Evolutionary conservation across 2,888 invertebrate species (phyloP), one percentile per base, ranked within the genome.

Genomic region (Acrobasis consociella): DNA sequence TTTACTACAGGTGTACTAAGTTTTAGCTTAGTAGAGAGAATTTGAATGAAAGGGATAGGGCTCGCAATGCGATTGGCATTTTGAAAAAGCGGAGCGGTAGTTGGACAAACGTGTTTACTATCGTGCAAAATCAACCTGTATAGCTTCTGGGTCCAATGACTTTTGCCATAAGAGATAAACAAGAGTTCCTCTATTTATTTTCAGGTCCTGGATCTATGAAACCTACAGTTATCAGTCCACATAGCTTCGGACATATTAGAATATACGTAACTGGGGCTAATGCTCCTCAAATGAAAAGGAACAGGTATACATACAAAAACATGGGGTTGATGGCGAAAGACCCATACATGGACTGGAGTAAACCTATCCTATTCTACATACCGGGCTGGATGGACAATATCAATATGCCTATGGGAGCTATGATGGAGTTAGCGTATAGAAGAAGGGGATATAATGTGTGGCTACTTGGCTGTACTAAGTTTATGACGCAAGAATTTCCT

Each of bases 381-480:
- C 31, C 51, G 3, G 65, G 66, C 15, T 66, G 52, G 16, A 13
- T 66, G 22, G 65, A 62, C 49, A 50, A 22, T 1, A 51, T 58
- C 0, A 60, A 3, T 1, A 13, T 31, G 15, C 9, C 55, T 7
- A 31, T 42, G 0, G 17, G 17, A 9, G 46, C 17, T 11, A 5
- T 11, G 1, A 37, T 67, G 9, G 63, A 59, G 2, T 11, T 50
- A 0, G 13, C 49, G 5, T 69, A 69, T 37, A 58, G 49, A 15
- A 58, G 59, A 11, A 31, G 62, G 49, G 65, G 65, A 0, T 67
- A 66, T 46, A 68, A 68, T 46, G 67, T 67, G 7, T 22, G 65
- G 10, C 10, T 64, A 2, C 39, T 67, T 51, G 67, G 65, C 1
- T 53, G 52, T 5, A 22, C 60, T 2, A 16, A 31, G 9, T 63